Conservation (phyloP, 2,888 invertebrate species). For the Athalia cordata region DNA sequence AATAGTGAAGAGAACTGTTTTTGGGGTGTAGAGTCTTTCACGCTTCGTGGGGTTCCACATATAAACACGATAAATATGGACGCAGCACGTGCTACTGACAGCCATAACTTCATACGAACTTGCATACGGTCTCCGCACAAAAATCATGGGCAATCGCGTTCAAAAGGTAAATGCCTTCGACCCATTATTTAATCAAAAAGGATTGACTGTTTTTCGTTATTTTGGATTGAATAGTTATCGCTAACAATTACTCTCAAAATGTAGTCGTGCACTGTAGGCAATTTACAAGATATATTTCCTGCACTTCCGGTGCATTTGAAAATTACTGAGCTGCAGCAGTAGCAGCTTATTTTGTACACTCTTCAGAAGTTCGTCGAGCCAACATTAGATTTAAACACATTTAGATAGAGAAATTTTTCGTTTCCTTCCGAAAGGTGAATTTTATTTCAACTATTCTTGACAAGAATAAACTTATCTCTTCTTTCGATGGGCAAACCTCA, state of each 20-base stretch:
- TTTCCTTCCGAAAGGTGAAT: too few relatives aligned
- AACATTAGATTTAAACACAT: too few relatives aligned
- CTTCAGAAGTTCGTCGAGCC: too few relatives aligned
- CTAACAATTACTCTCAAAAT: background rate
- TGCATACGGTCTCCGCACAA: conserved; percentile 40
- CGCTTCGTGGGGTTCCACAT: conserved; percentile 47
- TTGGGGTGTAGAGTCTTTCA: conserved; percentile 37
- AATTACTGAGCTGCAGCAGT: background rate
- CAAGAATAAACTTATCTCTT: too few relatives aligned
- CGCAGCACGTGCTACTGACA: conserved; percentile 46
- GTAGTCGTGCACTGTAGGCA: background rate
- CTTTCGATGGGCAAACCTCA: too few relatives aligned
- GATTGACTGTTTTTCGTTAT: background rate
- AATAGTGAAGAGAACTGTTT: background rate
- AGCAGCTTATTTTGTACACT: too few relatives aligned
- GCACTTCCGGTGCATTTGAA: background rate
- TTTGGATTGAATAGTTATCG: background rate
- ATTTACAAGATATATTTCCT: background rate
- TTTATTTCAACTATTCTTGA: too few relatives aligned
- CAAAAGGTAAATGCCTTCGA: conserved; percentile 57
- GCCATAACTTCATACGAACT: conserved; percentile 35
- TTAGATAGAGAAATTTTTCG: too few relatives aligned
- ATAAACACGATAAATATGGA: conserved; percentile 51
- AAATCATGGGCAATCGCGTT: conserved; percentile 63
- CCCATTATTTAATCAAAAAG: background rate